Percentiles rank a stretch among this genome's conserved stretches.
Evolutionary conservation across 2,888 invertebrate genomes (phyloP).

Genomic region (Tiliacea aurago): DNA sequence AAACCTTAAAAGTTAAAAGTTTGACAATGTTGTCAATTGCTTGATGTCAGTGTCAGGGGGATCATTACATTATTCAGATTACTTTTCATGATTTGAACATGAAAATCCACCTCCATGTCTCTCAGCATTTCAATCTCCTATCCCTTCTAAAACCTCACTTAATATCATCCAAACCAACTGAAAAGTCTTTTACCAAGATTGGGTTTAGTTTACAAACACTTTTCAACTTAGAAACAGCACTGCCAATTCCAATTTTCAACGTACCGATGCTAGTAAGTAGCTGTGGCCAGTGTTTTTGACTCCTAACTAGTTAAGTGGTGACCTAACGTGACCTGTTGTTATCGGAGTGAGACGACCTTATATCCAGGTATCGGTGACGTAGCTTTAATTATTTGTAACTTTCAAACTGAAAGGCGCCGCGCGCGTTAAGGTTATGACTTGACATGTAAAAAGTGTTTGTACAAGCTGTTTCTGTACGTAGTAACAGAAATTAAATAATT

Average conservation of each 20-base stretch:
- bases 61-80: no score
- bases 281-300: constrained; percentile 23
- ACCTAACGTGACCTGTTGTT: constrained; percentile 34
- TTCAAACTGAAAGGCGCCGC: not conserved
- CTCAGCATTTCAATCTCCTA: not conserved
- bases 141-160: not conserved
- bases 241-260: constrained; percentile 15
- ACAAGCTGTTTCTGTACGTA: no score
- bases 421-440: constrained; percentile 13
- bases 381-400: constrained; percentile 33
- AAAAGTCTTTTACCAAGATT: constrained; percentile 27
- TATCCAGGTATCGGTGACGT: constrained; percentile 14
- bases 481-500: no score
- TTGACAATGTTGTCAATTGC: no score
- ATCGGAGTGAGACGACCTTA: constrained; percentile 24
- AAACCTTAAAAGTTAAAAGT: no score
- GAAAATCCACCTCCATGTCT: not conserved
- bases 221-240: constrained; percentile 15
- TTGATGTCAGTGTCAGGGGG: no score
- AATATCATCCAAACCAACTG: not conserved
- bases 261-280: not conserved
- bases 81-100: not conserved
- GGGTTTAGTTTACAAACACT: constrained; percentile 28
- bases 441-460: no score
- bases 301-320: constrained; percentile 11